Evolutionary conservation across 2,888 invertebrate genomes (phyloP).

Genomic region (Andrena fulva): DNA sequence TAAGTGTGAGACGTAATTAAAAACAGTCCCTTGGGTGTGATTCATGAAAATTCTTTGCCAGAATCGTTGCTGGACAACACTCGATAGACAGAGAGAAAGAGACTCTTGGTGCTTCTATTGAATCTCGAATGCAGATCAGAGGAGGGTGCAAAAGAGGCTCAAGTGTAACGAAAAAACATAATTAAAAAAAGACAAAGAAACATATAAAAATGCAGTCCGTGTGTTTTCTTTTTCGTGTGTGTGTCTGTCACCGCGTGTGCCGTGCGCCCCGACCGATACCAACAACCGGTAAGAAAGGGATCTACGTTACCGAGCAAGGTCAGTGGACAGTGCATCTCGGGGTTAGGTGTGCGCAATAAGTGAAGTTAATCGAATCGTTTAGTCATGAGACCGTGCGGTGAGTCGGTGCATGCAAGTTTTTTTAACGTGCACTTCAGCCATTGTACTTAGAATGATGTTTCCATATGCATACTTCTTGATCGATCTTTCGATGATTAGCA

Average conservation of each 20-base stretch:
- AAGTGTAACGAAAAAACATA: constrained; percentile 69
- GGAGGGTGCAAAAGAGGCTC: constrained; percentile 78
- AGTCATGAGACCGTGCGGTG: constrained; percentile 46
- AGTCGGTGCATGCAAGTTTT: constrained; percentile 64
- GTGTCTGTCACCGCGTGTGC: constrained; percentile 69
- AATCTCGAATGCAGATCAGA: constrained; percentile 77
- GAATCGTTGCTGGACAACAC: constrained; percentile 49
- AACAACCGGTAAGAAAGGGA: constrained; percentile 41
- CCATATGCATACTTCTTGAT: constrained; percentile 41
- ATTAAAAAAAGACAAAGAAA: constrained; percentile 46
- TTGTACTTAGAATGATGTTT: constrained; percentile 34
- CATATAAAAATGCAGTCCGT: constrained; percentile 68
- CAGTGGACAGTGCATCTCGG: constrained; percentile 46
- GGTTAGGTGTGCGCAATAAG: constrained; percentile 40
- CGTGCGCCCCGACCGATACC: constrained; percentile 63
- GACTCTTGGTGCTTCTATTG: constrained; percentile 77
- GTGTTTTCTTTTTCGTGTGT: constrained; percentile 44
- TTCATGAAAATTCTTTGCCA: constrained; percentile 38
- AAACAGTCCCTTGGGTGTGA: background rate
- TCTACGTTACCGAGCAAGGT: constrained; percentile 32
- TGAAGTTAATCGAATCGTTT: constrained; percentile 31
- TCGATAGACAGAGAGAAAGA: constrained; percentile 67
- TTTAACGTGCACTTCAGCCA: constrained; percentile 64
- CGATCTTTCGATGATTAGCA: constrained; percentile 40
- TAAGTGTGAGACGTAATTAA: background rate